Percentiles rank a stretch among this genome's conserved stretches.
Evolutionary conservation across 2,888 invertebrate genomes (phyloP).

Genomic region (Lampropteryx suffumata): DNA sequence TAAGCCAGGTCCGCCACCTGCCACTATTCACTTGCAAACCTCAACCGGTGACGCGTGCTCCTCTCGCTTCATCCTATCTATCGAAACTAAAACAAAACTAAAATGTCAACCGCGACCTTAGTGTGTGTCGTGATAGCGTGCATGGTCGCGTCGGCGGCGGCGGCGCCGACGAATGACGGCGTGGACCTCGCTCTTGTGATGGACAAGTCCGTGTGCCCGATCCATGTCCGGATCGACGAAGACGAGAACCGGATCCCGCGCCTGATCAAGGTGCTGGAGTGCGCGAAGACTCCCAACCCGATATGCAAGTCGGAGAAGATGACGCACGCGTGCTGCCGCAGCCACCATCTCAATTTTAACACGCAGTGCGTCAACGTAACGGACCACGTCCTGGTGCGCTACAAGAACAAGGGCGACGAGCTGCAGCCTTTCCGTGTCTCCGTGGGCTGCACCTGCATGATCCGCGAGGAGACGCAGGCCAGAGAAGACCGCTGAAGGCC

Average conservation of each 20-base stretch:
- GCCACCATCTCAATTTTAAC: constrained; percentile 52
- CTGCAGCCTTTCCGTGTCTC: constrained; percentile 49
- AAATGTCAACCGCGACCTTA: constrained; percentile 25
- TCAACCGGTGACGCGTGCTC: constrained; percentile 22
- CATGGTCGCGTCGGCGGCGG: constrained; percentile 23
- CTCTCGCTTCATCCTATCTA: background rate
- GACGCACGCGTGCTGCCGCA: constrained; percentile 65
- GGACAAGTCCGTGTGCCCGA: constrained; percentile 69
- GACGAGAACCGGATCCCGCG: constrained; percentile 60
- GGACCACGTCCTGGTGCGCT: constrained; percentile 67
- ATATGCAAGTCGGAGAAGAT: constrained; percentile 55
- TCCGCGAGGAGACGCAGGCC: constrained; percentile 46
- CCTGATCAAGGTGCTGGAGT: constrained; percentile 66
- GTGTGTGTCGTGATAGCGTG: constrained; percentile 31
- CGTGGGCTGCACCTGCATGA: constrained; percentile 73
- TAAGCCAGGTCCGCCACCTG: constrained; percentile 23
- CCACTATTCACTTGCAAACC: constrained; percentile 26
- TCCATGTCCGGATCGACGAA: constrained; percentile 55
- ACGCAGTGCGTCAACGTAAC: constrained; percentile 70
- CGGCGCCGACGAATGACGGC: constrained; percentile 33
- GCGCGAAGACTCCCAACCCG: constrained; percentile 55
- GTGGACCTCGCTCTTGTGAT: constrained; percentile 54
- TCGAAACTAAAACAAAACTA: background rate
- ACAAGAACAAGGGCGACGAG: constrained; percentile 36
- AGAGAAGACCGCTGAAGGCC: constrained; percentile 42